Conservation (phyloP, 2,797 vertebrate species). For the Lagocephalus sceleratus region DNA sequence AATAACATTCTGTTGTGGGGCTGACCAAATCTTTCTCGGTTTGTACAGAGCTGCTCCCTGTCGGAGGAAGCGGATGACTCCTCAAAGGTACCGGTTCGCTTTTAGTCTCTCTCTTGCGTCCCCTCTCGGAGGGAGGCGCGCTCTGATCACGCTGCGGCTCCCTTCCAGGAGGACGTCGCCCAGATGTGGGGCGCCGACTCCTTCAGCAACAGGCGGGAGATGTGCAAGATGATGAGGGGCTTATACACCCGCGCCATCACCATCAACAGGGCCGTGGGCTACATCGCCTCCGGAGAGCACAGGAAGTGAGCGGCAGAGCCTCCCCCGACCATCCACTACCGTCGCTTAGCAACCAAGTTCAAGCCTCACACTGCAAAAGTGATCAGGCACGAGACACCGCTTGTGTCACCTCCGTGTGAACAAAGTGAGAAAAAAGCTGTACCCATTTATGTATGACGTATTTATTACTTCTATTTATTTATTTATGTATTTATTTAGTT, state of each 20-base stretch:
- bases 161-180: not conserved
- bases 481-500: constrained; percentile 57
- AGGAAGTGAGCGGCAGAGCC: constrained; percentile 28
- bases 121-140: not conserved
- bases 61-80: constrained; percentile 2
- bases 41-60: constrained; percentile 52
- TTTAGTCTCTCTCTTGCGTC: constrained; percentile 6
- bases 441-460: constrained; percentile 50
- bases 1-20: constrained; percentile 34
- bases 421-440: too few species aligned
- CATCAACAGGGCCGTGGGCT: constrained; percentile 79
- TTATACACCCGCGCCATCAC: constrained; percentile 81
- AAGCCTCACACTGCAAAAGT: constrained; percentile 14
- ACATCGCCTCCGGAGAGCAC: constrained; percentile 71
- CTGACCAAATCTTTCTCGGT: constrained; percentile 45
- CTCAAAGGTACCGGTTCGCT: constrained; percentile 43
- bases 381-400: constrained; percentile 41
- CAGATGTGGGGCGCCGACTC: constrained; percentile 9
- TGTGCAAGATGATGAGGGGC: constrained; percentile 79
- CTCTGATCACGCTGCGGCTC: not conserved
- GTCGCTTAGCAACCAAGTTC: constrained; percentile 20
- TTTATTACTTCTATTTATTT: constrained; percentile 43
- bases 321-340: constrained; percentile 27
- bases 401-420: not conserved
- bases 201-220: constrained; percentile 64